A percentile compares a stretch with the other conserved stretches of the same genome.
Conservation (phyloP, 2,113 vertebrate species). For the Setophaga coronata region DNA sequence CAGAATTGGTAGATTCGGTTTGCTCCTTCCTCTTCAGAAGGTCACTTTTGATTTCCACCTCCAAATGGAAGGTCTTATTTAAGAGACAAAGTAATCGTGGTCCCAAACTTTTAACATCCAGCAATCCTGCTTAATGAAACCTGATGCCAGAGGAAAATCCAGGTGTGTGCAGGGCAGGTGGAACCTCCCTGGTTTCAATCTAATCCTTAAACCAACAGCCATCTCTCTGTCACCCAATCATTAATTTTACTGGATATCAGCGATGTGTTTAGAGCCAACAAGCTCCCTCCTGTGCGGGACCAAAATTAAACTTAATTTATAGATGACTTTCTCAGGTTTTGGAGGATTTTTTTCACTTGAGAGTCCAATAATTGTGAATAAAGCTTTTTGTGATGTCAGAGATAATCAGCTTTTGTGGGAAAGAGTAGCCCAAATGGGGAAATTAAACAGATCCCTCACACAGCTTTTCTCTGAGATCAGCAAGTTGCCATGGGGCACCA, state of each 20-base stretch:
- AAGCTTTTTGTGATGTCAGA: background rate
- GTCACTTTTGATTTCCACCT: conserved; percentile 45
- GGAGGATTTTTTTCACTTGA: background rate
- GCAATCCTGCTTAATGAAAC: background rate
- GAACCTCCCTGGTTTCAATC: background rate
- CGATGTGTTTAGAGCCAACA: background rate
- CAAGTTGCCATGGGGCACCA: background rate
- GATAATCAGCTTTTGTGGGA: background rate
- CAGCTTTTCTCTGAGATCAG: background rate
- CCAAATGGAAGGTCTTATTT: background rate
- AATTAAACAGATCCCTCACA: background rate
- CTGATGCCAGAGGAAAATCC: background rate
- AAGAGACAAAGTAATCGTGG: background rate
- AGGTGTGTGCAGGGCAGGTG: background rate
- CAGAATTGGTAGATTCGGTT: conserved; percentile 11
- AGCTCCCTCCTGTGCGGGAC: background rate
- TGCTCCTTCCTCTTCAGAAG: conserved; percentile 26
- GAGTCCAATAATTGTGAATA: background rate
- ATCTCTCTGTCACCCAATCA: background rate
- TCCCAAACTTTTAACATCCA: background rate
- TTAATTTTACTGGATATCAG: background rate
- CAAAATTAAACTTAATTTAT: background rate
- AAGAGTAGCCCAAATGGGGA: background rate
- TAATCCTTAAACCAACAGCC: background rate
- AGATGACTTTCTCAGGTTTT: background rate